Base-by-base conservation (phyloP, 2,888 invertebrate species). In the Ctenicera cuprea region DNA sequence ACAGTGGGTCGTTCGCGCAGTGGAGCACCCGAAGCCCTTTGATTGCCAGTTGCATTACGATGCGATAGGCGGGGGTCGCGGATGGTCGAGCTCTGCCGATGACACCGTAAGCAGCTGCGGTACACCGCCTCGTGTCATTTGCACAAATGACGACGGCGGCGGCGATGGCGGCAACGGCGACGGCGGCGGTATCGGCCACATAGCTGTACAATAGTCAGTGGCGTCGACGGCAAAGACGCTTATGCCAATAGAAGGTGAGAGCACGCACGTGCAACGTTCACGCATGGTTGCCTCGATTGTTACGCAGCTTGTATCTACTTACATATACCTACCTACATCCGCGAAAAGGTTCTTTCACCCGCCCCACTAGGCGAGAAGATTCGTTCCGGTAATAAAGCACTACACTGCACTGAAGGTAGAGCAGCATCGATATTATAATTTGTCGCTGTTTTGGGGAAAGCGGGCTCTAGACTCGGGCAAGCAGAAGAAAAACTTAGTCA, bases 391-490 rank as follows among this genome's bases (percentile, higher is more conserved):
- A 68, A 71, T 68, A 71, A 67, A 67, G 59, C 67, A 48, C 61
- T 45, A 71, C 66, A 70, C 73, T 69, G 75, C 76, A 75, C 67
- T 69, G 81, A 81, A 82, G 82, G 83, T 81, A 80, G 80, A 81
- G 78, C 76, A 79, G 82, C 85, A 85, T 86, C 86, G 83, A 86
- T 86, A 87, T 87, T 87, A 87, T 87, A 87, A 87, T 87, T 87
- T 87, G 85, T 83, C 84, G 84, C 84, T 85, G 85, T 85, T 85
- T 85, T 83, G 82, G 84, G 83, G 81, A 80, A 82, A 83, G 80
- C 82, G 82, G 82, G 82, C 83, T 83, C 82, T 80, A 78, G 83
- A 85, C 80, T 82, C 85, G 82, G 82, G 81, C 83, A 83, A 83
- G 85, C 85, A 83, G 82, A 82, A 83, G 86, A 87, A 87, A 86